These are phyloP conservation scores for Peromyscus maniculatus DNA, from an alignment of 2,113 vertebrate species.

Conservation along the genomic window DNA sequence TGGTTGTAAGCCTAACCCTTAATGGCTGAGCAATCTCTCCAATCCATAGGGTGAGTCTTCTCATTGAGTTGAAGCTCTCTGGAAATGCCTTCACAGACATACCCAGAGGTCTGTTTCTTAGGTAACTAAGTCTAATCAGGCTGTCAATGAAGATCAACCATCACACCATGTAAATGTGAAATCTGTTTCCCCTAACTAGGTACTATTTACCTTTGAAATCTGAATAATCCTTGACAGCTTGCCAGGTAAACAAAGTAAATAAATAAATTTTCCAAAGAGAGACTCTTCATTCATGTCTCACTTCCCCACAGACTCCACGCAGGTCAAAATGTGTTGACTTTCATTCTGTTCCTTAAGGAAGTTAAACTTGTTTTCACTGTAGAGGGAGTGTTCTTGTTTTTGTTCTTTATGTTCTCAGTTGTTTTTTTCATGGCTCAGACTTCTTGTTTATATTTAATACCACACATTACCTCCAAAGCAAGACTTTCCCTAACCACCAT, in stretches of 20 bases:
- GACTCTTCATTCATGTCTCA: not conserved
- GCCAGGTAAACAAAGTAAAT: not conserved
- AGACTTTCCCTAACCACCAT: not conserved
- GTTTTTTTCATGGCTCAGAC: not conserved
- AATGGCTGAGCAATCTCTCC: not conserved
- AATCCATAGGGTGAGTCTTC: not conserved
- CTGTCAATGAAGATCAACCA: not conserved
- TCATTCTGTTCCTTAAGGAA: conserved; percentile 25
- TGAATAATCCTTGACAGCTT: not conserved
- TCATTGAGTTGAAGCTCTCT: not conserved
- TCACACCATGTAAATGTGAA: not conserved
- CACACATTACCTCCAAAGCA: not conserved
- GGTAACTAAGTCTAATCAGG: not conserved
- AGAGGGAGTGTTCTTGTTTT: not conserved
- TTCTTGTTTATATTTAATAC: not conserved
- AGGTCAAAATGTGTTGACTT: not conserved
- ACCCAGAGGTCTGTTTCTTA: not conserved
- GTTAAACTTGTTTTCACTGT: not conserved
- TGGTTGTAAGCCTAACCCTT: not conserved
- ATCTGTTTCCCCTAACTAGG: not conserved
- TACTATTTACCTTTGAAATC: not conserved
- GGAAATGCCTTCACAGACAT: not conserved
- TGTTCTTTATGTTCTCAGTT: not conserved
- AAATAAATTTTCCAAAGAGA: not conserved
- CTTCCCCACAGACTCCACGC: not conserved